phyloP scores from a whole-genome alignment of 64 coral and sea anemone species.

The Montipora capricornis region DNA sequence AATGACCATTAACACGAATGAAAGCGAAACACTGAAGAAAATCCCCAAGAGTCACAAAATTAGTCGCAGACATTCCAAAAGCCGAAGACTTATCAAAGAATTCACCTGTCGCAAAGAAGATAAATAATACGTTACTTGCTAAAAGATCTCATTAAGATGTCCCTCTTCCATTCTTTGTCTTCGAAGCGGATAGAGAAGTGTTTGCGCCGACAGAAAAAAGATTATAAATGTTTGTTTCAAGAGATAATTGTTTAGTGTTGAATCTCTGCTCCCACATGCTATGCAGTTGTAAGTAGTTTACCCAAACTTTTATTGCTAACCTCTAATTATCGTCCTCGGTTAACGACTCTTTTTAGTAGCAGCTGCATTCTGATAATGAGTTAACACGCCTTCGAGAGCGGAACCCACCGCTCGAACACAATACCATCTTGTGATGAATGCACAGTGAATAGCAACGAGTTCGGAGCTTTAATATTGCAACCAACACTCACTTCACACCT shows the following conservation, averaged over 20 bases:
- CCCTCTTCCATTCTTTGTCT: background rate
- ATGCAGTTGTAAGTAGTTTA: conserved; percentile 1
- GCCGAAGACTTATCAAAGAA: background rate
- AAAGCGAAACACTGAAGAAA: no score
- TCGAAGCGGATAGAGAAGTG: background rate
- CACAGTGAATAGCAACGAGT: conserved; percentile 25
- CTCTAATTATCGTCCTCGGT: conserved; percentile 29
- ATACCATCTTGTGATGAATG: background rate
- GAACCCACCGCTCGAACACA: conserved; percentile 13
- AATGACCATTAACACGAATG: no score
- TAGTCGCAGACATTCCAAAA: background rate
- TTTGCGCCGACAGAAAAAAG: background rate
- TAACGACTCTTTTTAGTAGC: background rate
- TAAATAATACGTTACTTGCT: background rate
- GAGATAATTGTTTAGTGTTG: conserved; percentile 28
- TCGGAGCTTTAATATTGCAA: conserved; percentile 18
- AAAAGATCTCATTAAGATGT: conserved; percentile 25
- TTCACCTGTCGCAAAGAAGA: conserved; percentile 10
- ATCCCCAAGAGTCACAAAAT: no score
- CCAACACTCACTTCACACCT: conserved; percentile 42
- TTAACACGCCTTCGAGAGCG: conserved; percentile 33
- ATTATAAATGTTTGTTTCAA: background rate
- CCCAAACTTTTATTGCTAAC: conserved; percentile 20
- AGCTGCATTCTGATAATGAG: conserved; percentile 27
- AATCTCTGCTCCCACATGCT: conserved; percentile 20